Evolutionary conservation across 2,888 invertebrate species (phyloP), one percentile per base, ranked within the genome.

Genomic region (Tricholauxania praeusta): DNA sequence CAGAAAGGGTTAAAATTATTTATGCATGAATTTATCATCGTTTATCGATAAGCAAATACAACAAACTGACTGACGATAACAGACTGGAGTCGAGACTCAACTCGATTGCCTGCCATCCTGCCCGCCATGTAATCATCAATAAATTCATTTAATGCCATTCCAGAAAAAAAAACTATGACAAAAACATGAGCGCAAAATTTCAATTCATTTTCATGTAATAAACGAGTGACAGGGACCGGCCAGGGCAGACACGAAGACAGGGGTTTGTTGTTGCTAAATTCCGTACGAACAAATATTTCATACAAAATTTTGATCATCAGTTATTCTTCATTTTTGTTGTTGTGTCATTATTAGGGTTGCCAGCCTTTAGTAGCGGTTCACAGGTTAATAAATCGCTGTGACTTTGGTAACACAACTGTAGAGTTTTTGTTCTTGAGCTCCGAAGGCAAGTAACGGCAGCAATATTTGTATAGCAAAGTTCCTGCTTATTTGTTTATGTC

Each of bases 381-480:
- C 53, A 68, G 74, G 74, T 71, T 71, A 67, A 71, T 74, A 74
- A 74, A 74, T 74, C 74, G 71, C 71, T 74, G 60, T 71, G 71
- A 71, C 66, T 64, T 71, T 71, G 55, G 65, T 19, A 22, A 2
- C 32, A 17, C 49, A 14, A 51, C 22, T 28, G 10, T 22, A 19
- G 39, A 39, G n/a, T 17, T 15, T 22, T 52, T 49, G 65, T n/a
- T 5, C 6, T n/a, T 32, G 47, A 5, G 14, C n/a, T 15, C 7
- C 12, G 12, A 17, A 5, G 47, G 62, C 62, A 17, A n/a, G 47
- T 17, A 19, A 48, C 1, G 12, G 48, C 2, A 17, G 49, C 49
- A 28, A 49, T 47, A 49, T 19, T 22, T 22, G 39, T 39, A 10
- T 5, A 39, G 2, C 10, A 39, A 39, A 10, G 39, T 39, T 51